These are phyloP conservation scores for Amiota minor DNA, from an alignment of 2,888 invertebrate species.

Conservation along the genomic window DNA sequence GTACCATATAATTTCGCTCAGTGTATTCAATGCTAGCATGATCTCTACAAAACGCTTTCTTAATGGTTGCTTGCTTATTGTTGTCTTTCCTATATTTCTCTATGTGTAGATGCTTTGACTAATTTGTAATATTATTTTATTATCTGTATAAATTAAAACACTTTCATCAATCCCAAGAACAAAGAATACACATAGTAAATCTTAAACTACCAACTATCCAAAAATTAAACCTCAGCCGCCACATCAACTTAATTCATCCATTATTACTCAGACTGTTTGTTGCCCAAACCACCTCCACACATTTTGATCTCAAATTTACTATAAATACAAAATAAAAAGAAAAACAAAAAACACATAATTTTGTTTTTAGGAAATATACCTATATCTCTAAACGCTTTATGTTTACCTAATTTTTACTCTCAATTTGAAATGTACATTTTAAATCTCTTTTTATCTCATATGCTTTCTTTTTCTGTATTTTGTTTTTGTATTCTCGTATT, in stretches of 20 bases:
- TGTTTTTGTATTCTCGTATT: slow-evolving; percentile 4
- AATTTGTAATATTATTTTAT: neutral
- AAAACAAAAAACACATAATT: too few species aligned
- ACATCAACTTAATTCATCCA: too few species aligned
- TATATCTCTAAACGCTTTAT: too few species aligned
- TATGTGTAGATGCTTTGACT: neutral
- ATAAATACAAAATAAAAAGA: too few species aligned
- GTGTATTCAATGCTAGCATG: neutral
- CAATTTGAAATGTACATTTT: slow-evolving; percentile 51
- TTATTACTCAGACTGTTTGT: too few species aligned
- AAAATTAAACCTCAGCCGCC: too few species aligned
- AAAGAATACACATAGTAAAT: too few species aligned
- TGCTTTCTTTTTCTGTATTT: slow-evolving; percentile 25
- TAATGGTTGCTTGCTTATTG: slow-evolving; percentile 7
- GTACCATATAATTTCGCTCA: neutral
- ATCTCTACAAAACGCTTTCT: neutral
- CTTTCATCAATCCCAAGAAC: too few species aligned
- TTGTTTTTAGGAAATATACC: too few species aligned
- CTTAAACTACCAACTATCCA: too few species aligned
- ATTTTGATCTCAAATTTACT: too few species aligned
- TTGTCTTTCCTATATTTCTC: neutral
- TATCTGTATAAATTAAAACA: neutral
- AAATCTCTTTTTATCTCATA: slow-evolving; percentile 40
- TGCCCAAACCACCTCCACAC: too few species aligned
- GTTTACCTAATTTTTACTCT: neutral